A percentile compares a stretch with the other conserved stretches of the same genome.
phyloP scores from a whole-genome alignment of 2,888 invertebrate species.

The Tanypteryx hageni region DNA sequence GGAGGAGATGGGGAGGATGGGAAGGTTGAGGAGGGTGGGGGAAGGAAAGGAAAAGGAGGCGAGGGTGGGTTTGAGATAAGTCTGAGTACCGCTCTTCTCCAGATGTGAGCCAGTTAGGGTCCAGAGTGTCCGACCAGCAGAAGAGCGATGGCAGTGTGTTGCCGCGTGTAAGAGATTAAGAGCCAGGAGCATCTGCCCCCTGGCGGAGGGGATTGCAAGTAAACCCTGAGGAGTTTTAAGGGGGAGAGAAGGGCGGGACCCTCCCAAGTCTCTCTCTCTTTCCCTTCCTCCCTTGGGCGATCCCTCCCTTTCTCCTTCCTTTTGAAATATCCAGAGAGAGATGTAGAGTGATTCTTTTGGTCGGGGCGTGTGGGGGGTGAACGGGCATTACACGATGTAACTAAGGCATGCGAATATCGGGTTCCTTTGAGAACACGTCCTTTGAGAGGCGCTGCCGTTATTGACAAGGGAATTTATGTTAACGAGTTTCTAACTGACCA shows the following conservation, averaged over 20 bases:
- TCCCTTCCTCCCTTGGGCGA: not conserved
- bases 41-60: not conserved
- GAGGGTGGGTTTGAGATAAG: not conserved
- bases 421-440: no score
- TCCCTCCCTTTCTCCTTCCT: not conserved
- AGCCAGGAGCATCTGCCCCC: conserved; percentile 18
- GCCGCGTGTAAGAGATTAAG: conserved; percentile 56
- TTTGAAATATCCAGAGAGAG: not conserved
- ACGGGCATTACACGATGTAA: not conserved
- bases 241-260: not conserved
- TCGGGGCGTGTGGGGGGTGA: not conserved
- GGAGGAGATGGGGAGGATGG: not conserved
- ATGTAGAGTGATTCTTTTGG: not conserved
- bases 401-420: no score
- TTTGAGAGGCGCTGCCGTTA: not conserved
- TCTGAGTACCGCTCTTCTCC: not conserved
- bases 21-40: conserved; percentile 2
- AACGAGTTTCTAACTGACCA: no score
- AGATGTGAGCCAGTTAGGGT: not conserved
- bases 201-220: conserved; percentile 5
- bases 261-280: not conserved
- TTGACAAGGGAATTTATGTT: not conserved
- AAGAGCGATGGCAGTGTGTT: conserved; percentile 27
- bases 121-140: not conserved
- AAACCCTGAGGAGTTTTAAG: not conserved